Conservation (phyloP, 2,888 invertebrate genomes). For the Drosophila longiperda region DNA sequence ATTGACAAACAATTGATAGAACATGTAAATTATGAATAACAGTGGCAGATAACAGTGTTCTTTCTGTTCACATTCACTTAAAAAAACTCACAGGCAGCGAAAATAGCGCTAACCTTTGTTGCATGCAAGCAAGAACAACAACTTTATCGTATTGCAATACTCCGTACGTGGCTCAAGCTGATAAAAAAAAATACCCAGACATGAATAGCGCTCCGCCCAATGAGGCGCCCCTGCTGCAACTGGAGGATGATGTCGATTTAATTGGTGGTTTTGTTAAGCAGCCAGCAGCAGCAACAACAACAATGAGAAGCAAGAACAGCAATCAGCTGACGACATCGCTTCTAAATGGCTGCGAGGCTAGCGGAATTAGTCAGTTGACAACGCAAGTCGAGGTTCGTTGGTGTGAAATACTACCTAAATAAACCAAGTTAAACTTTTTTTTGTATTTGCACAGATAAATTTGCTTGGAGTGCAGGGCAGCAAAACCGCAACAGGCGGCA, state of each 20-base stretch:
- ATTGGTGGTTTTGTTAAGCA: conserved; percentile 81
- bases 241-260: conserved; percentile 86
- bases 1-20: conserved; percentile 52
- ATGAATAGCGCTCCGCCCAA: conserved; percentile 49
- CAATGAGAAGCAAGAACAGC: conserved; percentile 25
- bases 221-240: conserved; percentile 87
- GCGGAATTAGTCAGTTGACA: conserved; percentile 55
- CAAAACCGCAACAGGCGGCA: conserved; percentile 50
- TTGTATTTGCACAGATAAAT: conserved; percentile 69
- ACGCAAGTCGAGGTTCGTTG: conserved; percentile 74
- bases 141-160: conserved; percentile 25
- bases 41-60: conserved; percentile 62
- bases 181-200: conserved; percentile 10
- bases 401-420: background rate
- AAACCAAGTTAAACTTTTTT: background rate
- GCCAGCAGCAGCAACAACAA: conserved; percentile 45
- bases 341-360: conserved; percentile 55
- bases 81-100: conserved; percentile 45
- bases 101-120: conserved; percentile 61
- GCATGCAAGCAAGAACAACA: conserved; percentile 24
- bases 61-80: conserved; percentile 37
- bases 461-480: conserved; percentile 70
- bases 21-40: conserved; percentile 57
- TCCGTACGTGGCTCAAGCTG: conserved; percentile 24
- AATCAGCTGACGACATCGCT: conserved; percentile 47